Percentiles rank a stretch among this genome's conserved stretches.
Evolutionary conservation across 2,888 invertebrate species (phyloP).

Genomic region (Euzophera pinguis): DNA sequence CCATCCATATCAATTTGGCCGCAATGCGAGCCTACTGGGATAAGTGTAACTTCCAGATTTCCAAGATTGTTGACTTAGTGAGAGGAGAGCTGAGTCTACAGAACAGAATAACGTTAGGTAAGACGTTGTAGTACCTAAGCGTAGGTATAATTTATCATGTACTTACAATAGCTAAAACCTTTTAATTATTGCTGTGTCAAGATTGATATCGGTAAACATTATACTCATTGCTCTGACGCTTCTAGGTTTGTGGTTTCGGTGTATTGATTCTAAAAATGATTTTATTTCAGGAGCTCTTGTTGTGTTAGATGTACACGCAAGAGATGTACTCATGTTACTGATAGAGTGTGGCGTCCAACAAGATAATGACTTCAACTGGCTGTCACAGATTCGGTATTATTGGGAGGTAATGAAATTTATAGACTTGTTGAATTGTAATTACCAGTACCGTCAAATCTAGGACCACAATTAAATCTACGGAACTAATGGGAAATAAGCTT

Average conservation of each 20-base stretch:
- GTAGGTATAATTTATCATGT: not conserved
- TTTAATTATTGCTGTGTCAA: too few species aligned
- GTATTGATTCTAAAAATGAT: too few species aligned
- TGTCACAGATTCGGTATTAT: constrained; percentile 88
- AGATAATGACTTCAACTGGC: constrained; percentile 94
- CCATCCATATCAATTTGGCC: constrained; percentile 80
- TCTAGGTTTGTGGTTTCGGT: too few species aligned
- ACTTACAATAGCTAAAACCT: not conserved
- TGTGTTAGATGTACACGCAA: constrained; percentile 95
- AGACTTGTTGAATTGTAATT: not conserved
- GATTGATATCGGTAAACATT: too few species aligned
- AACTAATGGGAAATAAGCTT: too few species aligned
- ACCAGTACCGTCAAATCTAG: too few species aligned
- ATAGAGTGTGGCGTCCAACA: constrained; percentile 82
- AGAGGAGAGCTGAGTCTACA: constrained; percentile 92
- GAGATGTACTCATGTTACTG: constrained; percentile 89
- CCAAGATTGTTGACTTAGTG: constrained; percentile 90
- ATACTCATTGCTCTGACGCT: too few species aligned
- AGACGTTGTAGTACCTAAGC: too few species aligned
- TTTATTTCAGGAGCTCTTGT: constrained; percentile 90
- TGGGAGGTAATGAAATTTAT: constrained; percentile 81
- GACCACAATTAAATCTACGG: too few species aligned
- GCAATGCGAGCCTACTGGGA: constrained; percentile 83
- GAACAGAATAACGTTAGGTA: constrained; percentile 92
- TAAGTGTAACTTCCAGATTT: constrained; percentile 87